Conservation (phyloP, 2,113 vertebrate species). For the Lepus timidus region DNA sequence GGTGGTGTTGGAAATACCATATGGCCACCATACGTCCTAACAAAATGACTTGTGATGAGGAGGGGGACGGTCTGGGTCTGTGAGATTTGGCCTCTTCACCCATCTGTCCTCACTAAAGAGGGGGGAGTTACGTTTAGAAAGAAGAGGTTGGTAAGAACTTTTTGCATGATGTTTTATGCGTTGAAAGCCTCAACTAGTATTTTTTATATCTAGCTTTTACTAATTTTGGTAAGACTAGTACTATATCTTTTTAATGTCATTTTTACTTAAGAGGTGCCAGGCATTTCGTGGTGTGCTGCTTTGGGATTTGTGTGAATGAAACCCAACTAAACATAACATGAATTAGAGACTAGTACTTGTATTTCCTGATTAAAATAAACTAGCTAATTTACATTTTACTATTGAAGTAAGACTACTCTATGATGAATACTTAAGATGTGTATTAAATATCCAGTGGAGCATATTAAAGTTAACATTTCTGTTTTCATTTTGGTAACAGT, state of each 20-base stretch:
- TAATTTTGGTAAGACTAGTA: slow-evolving; percentile 40
- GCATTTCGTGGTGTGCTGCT: not conserved
- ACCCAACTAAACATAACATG: not conserved
- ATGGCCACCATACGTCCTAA: slow-evolving; percentile 14
- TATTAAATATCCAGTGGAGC: not conserved
- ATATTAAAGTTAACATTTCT: not conserved
- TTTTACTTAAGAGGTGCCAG: slow-evolving; percentile 3
- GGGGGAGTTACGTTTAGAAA: not conserved
- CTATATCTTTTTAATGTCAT: not conserved
- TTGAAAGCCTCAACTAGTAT: not conserved
- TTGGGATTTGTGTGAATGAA: slow-evolving; percentile 2
- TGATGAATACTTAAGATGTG: not conserved
- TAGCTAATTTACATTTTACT: not conserved
- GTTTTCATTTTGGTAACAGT: not conserved
- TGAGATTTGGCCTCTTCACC: not conserved
- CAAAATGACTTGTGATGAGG: not conserved
- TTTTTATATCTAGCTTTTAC: slow-evolving; percentile 26
- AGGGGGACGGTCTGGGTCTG: not conserved
- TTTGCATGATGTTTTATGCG: slow-evolving; percentile 19
- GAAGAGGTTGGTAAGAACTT: slow-evolving; percentile 37
- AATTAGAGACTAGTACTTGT: not conserved
- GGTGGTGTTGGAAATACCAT: slow-evolving; percentile 71
- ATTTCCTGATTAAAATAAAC: slow-evolving; percentile 26
- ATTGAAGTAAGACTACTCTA: slow-evolving; percentile 24
- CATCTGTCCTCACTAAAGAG: not conserved